Conservation (phyloP, 2,113 vertebrate genomes). For the Malurus elegans region DNA sequence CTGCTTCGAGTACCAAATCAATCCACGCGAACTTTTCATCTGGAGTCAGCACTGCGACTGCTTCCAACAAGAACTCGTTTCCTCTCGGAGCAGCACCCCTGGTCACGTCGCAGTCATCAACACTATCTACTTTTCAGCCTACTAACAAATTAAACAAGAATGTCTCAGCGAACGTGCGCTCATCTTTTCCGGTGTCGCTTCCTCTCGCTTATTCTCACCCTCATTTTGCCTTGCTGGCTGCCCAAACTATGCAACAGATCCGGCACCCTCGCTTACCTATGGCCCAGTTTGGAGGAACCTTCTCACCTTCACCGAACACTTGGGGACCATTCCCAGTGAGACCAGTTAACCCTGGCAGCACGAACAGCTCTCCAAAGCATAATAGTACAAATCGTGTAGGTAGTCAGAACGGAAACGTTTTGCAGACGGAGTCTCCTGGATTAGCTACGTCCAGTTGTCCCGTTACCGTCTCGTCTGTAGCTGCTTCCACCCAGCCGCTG, state of each 20-base stretch:
- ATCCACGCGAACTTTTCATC: constrained; percentile 85
- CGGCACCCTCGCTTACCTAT: constrained; percentile 96
- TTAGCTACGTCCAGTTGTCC: constrained; percentile 73
- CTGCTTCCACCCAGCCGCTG: constrained; percentile 71
- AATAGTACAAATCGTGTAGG: constrained; percentile 75
- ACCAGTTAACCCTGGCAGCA: constrained; percentile 93
- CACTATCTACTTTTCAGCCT: constrained; percentile 86
- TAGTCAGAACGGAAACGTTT: constrained; percentile 73
- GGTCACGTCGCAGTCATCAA: constrained; percentile 86
- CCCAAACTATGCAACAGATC: constrained; percentile 99
- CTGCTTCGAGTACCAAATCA: constrained; percentile 83
- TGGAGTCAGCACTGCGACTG: constrained; percentile 80
- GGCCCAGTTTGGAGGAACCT: constrained; percentile 97
- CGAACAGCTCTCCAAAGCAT: constrained; percentile 96
- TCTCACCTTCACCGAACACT: constrained; percentile 91
- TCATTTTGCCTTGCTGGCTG: constrained; percentile 93
- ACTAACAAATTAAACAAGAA: constrained; percentile 89
- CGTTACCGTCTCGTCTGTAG: constrained; percentile 75
- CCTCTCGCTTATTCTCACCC: constrained; percentile 95
- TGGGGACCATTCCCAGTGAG: constrained; percentile 99
- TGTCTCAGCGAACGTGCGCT: constrained; percentile 87
- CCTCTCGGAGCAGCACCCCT: constrained; percentile 84
- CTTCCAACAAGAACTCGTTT: constrained; percentile 86
- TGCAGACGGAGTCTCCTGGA: constrained; percentile 72
- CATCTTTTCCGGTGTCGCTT: constrained; percentile 91